Conservation (phyloP, 2,888 invertebrate genomes). For the Blastobasis adustella region DNA sequence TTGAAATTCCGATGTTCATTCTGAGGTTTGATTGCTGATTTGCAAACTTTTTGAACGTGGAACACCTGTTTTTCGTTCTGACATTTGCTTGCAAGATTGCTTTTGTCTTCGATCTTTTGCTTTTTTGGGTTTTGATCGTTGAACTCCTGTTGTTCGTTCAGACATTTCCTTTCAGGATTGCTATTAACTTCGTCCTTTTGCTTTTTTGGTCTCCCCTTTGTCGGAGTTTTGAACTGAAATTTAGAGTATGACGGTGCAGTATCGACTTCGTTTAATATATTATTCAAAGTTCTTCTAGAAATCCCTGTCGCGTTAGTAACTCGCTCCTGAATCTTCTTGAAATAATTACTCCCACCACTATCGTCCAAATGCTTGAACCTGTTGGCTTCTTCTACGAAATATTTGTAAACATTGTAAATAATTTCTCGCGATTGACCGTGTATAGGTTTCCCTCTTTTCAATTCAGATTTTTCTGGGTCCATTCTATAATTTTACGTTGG, state of each 20-base stretch:
- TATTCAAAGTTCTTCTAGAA: not conserved
- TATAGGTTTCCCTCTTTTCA: not conserved
- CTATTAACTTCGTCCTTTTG: not conserved
- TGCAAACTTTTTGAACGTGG: not conserved
- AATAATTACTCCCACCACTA: not conserved
- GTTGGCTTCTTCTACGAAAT: not conserved
- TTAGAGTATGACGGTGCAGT: not conserved
- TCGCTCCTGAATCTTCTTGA: not conserved
- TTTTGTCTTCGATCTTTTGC: not conserved
- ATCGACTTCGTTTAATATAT: not conserved
- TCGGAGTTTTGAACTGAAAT: not conserved
- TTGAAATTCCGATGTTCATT: too few species aligned
- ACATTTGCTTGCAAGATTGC: not conserved
- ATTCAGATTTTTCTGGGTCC: not conserved
- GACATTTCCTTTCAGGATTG: not conserved
- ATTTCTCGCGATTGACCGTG: conserved; percentile 15
- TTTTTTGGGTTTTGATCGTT: not conserved
- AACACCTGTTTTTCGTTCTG: not conserved
- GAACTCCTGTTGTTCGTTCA: not conserved
- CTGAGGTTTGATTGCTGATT: not conserved
- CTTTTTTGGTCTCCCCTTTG: not conserved
- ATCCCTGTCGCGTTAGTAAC: not conserved
- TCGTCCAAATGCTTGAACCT: not conserved
- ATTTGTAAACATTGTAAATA: not conserved
- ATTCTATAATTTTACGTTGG: too few species aligned